Evolutionary conservation across 1,140 invertebrate species (phyloP).

Genomic region (Prorops nasuta): DNA sequence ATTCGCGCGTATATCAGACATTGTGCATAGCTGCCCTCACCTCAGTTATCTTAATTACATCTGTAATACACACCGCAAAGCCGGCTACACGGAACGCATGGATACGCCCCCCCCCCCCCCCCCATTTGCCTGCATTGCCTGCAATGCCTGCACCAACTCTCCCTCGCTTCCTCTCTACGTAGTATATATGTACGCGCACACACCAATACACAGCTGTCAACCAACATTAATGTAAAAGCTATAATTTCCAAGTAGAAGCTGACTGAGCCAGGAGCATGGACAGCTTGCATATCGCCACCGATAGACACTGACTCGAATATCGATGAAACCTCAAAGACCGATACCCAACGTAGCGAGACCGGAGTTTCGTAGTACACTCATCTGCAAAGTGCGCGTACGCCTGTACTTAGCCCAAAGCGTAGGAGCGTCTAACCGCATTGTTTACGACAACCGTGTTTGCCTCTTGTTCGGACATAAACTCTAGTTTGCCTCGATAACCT

Average conservation of each 20-base stretch:
- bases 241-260: no score
- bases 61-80: slow-evolving; percentile 53
- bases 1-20: slow-evolving; percentile 46
- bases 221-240: no score
- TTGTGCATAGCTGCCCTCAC: slow-evolving; percentile 54
- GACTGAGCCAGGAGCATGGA: no score
- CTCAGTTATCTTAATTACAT: slow-evolving; percentile 57
- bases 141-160: slow-evolving; percentile 17
- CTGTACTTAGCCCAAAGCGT: slow-evolving; percentile 8
- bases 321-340: no score
- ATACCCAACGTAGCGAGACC: no score
- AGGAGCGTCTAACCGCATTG: slow-evolving; percentile 19
- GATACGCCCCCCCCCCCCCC: slow-evolving; percentile 2
- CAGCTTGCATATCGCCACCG: no score
- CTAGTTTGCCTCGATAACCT: slow-evolving; percentile 34
- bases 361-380: no score
- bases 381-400: slow-evolving; percentile 20
- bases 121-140: neutral
- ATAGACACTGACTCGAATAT: no score
- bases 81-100: slow-evolving; percentile 19
- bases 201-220: slow-evolving; percentile 21
- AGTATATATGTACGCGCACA: no score
- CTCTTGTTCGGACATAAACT: slow-evolving; percentile 22
- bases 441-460: slow-evolving; percentile 19
- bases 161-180: no score